Conservation (phyloP, 2,113 vertebrate species). For the Caranx melampygus region DNA sequence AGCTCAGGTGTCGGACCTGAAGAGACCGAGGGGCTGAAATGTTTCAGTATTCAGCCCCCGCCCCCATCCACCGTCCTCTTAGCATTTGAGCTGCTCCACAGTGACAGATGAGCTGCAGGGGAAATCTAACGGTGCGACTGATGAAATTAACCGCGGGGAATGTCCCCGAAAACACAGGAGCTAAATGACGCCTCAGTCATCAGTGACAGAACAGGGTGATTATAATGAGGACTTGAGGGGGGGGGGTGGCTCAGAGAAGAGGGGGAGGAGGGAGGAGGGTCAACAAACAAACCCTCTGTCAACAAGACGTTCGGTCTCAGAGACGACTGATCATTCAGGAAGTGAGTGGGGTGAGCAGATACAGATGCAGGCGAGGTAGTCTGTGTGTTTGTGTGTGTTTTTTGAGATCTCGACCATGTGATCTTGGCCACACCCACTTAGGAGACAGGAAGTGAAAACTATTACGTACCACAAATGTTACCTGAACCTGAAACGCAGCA, state of each 20-base stretch:
- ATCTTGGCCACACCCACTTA: too few relatives aligned
- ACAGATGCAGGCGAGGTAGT: too few relatives aligned
- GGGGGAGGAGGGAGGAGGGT: conserved; percentile 1
- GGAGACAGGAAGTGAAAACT: too few relatives aligned
- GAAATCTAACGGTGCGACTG: conserved; percentile 68
- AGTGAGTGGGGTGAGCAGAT: too few relatives aligned
- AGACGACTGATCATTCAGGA: not conserved
- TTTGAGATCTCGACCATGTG: too few relatives aligned
- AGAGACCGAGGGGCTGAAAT: too few relatives aligned
- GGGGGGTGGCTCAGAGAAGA: conserved; percentile 19
- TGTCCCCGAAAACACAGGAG: conserved; percentile 51
- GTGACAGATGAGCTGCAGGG: conserved; percentile 43
- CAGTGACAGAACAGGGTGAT: conserved; percentile 63
- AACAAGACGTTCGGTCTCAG: not conserved
- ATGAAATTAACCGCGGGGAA: conserved; percentile 71
- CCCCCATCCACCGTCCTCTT: conserved; percentile 31
- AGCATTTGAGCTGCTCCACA: conserved; percentile 56
- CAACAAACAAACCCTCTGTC: not conserved
- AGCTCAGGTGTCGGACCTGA: too few relatives aligned
- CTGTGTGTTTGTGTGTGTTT: too few relatives aligned
- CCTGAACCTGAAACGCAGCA: too few relatives aligned
- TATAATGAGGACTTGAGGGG: conserved; percentile 33
- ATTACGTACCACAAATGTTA: too few relatives aligned
- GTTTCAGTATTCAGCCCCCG: too few relatives aligned
- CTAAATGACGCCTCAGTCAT: conserved; percentile 73